Base-by-base conservation (phyloP, 37 sponge, comb jelly and placozoan genomes). In the Cladorhizidae sp. region DNA sequence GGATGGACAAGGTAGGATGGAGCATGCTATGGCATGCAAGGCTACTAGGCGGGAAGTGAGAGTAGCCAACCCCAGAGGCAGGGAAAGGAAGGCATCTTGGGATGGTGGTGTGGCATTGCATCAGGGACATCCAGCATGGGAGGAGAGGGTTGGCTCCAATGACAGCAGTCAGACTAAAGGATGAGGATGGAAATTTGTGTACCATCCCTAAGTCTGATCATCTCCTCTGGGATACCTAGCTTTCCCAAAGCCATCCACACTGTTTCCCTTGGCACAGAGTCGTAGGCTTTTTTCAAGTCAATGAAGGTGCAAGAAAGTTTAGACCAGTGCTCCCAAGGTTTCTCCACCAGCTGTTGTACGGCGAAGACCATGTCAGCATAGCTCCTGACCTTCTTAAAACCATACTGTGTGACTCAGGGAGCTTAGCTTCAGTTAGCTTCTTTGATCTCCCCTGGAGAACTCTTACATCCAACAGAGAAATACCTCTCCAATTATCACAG, bases 101-200 rank as follows among this genome's bases (percentile, higher is more conserved):
- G 51, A 64, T 38, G 45, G 0, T 38, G 29, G 65, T 82, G 57
- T 82, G 83, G 67, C 49, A 36, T 26, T 82, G 75, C 64, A 82
- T 73, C 56, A 73, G 74, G 33, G 83, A 74, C 22, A 61, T 61
- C 25, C 62, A 61, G 62, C 20, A 28, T 38, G 83, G 65, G 3
- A 73, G 67, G 29, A 73, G 75, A 62, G 83, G 75, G 0, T 22
- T 82, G 8, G 74, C 74, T 35, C 83, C 83, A 61, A 21, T 73
- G 38, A 73, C 35, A 23, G 0, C 12, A 2, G 64, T 23, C 6
- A 72, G 33, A 0, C 33, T 82, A 1, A n/a, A n/a, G n/a, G n/a
- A n/a, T n/a, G n/a, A n/a, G n/a, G n/a, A n/a, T n/a, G n/a, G n/a
- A n/a, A n/a, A 62, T 40, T 5, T 49, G 62, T 40, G 74, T n/a